Percentiles rank a stretch among this genome's conserved stretches.
phyloP scores from a whole-genome alignment of 2,797 vertebrate genomes.

The Intellagama lesueurii region DNA sequence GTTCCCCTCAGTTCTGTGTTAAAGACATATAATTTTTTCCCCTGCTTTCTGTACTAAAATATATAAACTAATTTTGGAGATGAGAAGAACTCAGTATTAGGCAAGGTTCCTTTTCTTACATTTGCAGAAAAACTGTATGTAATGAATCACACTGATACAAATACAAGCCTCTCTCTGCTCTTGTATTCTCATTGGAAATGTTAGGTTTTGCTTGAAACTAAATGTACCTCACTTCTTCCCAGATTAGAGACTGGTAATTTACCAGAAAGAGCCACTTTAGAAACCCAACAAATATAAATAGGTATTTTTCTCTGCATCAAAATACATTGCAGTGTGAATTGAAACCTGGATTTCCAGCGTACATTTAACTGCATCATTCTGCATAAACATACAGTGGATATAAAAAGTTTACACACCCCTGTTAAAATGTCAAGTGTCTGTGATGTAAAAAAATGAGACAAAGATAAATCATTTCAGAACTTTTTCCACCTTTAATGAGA shows the following conservation, averaged over 20 bases:
- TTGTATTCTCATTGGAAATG: not conserved
- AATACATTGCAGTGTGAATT: not conserved
- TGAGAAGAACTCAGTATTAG: not conserved
- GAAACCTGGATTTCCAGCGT: not conserved
- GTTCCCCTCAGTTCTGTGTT: not conserved
- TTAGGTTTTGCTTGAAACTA: not conserved
- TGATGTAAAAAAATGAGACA: too few species aligned
- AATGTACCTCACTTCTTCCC: not conserved
- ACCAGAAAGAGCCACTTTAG: not conserved
- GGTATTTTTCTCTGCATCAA: not conserved
- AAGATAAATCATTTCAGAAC: too few species aligned
- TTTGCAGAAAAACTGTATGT: not conserved
- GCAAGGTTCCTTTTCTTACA: not conserved
- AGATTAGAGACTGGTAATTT: not conserved
- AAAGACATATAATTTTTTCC: not conserved
- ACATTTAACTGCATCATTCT: not conserved
- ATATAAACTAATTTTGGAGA: slow-evolving; percentile 1
- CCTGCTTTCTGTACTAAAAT: not conserved
- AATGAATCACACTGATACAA: not conserved
- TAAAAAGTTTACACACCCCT: too few species aligned
- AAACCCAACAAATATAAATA: not conserved
- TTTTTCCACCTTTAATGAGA: too few species aligned
- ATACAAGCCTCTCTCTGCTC: not conserved
- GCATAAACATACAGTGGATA: not conserved
- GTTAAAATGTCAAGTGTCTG: too few species aligned